phyloP scores from a whole-genome alignment of 2,113 vertebrate genomes.

The Climacteris rufus region DNA sequence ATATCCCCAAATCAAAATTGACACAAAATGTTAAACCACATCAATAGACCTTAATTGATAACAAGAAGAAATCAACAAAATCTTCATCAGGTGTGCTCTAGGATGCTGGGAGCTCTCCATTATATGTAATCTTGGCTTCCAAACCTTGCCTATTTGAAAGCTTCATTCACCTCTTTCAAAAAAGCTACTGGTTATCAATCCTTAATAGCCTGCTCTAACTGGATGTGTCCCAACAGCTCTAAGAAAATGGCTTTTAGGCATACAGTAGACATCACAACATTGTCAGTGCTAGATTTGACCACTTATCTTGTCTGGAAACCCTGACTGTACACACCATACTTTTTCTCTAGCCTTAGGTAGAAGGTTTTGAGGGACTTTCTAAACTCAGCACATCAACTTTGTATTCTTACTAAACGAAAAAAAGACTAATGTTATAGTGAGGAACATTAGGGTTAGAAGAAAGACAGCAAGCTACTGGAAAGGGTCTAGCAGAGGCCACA shows the following conservation, averaged over 20 bases:
- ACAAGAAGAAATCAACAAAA: background rate
- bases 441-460: background rate
- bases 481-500: background rate
- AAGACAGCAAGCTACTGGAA: background rate
- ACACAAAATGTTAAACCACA: background rate
- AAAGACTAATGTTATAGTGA: background rate
- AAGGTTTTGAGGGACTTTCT: background rate
- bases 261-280: background rate
- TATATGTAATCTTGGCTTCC: background rate
- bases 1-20: background rate
- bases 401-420: background rate
- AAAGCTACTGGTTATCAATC: background rate
- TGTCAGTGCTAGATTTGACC: background rate
- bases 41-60: background rate
- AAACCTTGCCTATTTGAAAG: background rate
- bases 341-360: background rate
- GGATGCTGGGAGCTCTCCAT: background rate
- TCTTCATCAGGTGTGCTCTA: background rate
- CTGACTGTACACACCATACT: accelerated
- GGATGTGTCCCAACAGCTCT: background rate
- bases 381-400: background rate
- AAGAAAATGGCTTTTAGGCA: background rate
- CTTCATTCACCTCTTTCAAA: background rate
- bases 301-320: background rate
- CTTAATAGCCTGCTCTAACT: background rate